A percentile compares a stretch with the other conserved stretches of the same genome.
phyloP scores from a whole-genome alignment of 2,888 invertebrate species.

The Ophioninae sp. region DNA sequence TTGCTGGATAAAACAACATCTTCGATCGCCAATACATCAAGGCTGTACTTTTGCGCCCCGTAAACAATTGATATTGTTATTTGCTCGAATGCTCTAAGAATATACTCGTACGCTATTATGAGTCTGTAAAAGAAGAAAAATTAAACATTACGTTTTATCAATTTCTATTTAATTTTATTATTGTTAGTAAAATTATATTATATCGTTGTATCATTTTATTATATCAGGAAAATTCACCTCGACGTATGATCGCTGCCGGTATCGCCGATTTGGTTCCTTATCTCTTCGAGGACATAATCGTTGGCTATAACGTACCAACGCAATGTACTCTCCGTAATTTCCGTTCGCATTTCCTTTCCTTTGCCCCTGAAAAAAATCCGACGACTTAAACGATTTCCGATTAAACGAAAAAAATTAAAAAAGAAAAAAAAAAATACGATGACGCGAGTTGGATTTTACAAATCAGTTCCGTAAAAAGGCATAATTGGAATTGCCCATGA shows the following conservation, averaged over 20 bases:
- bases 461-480: conserved; percentile 36
- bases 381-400: conserved; percentile 6
- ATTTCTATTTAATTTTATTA: background rate
- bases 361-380: conserved; percentile 32
- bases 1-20: conserved; percentile 78
- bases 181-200: background rate
- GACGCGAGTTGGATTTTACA: background rate
- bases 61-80: conserved; percentile 80
- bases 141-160: background rate
- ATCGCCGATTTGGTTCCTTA: conserved; percentile 71
- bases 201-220: background rate
- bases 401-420: background rate
- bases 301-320: conserved; percentile 76
- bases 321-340: conserved; percentile 69
- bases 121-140: conserved; percentile 66
- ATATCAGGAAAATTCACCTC: conserved; percentile 67
- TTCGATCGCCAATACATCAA: conserved; percentile 71
- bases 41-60: conserved; percentile 80
- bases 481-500: background rate
- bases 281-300: conserved; percentile 74
- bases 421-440: background rate
- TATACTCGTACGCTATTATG: conserved; percentile 81
- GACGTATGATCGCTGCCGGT: conserved; percentile 73
- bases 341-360: conserved; percentile 41
- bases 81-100: conserved; percentile 80